A percentile compares a stretch with the other conserved stretches of the same genome.
Evolutionary conservation across 2,113 vertebrate genomes (phyloP).

Genomic region (Dendrocopos noguchii): DNA sequence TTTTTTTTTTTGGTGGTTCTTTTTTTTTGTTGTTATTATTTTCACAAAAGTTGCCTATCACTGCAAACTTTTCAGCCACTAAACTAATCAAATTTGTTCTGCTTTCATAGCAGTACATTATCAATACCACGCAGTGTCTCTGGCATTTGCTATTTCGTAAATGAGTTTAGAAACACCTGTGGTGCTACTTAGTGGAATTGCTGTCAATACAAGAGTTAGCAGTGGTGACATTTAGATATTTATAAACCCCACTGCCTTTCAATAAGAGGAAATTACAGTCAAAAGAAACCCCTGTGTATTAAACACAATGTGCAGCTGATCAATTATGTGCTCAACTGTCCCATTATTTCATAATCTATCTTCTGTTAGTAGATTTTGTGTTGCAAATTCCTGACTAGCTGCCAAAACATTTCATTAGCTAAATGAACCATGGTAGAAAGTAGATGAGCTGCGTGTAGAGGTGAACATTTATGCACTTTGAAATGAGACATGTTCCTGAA

Average conservation of each 20-base stretch:
- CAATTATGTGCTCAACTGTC: background rate
- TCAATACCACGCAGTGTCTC: background rate
- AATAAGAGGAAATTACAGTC: background rate
- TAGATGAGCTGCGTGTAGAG: background rate
- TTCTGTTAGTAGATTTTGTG: background rate
- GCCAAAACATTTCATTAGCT: slow-evolving; percentile 45
- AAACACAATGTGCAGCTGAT: background rate
- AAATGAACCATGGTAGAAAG: slow-evolving; percentile 35
- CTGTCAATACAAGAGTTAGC: slow-evolving; percentile 19
- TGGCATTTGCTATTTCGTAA: slow-evolving; percentile 1
- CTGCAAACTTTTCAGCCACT: background rate
- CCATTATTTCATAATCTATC: background rate
- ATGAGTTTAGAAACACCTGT: slow-evolving; percentile 19
- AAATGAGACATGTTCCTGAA: background rate
- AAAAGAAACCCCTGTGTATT: background rate
- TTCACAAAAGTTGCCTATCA: background rate
- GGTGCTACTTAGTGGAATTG: background rate
- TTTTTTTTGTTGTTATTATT: background rate
- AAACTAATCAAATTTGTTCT: slow-evolving; percentile 22
- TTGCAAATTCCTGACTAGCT: slow-evolving; percentile 29
- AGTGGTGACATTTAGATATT: slow-evolving; percentile 1
- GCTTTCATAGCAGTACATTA: background rate
- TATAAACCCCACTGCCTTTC: background rate
- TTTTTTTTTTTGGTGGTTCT: background rate
- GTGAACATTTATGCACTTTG: slow-evolving; percentile 12